phyloP scores from a whole-genome alignment of 2,797 vertebrate genomes.

The Picus viridis region DNA sequence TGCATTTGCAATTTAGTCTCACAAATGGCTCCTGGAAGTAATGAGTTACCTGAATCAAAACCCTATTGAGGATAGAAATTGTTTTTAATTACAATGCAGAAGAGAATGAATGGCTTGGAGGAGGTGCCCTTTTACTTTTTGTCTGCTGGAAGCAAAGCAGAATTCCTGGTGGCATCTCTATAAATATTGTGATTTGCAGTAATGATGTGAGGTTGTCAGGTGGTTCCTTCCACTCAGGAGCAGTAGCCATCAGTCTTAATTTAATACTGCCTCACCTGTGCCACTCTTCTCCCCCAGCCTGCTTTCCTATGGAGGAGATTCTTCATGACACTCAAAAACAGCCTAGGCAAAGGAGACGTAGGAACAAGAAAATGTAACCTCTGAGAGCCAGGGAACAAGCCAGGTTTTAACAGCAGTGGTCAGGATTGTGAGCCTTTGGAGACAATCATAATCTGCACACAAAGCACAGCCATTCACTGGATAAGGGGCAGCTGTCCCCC shows the following conservation, averaged over 20 bases:
- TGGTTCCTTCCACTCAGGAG: not conserved
- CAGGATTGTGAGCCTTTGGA: not conserved
- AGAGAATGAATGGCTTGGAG: conserved; percentile 1
- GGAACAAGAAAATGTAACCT: not conserved
- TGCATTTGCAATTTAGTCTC: conserved; percentile 8
- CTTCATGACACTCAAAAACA: not conserved
- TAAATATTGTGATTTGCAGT: conserved; percentile 32
- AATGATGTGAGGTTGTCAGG: not conserved
- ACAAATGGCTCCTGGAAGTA: conserved; percentile 28
- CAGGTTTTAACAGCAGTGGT: not conserved
- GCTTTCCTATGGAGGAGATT: not conserved
- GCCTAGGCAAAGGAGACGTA: not conserved
- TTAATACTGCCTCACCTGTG: not conserved
- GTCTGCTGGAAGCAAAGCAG: conserved; percentile 25
- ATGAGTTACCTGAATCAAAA: conserved; percentile 59
- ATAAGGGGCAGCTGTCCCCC: not conserved
- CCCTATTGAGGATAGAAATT: conserved; percentile 24
- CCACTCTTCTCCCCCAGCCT: not conserved
- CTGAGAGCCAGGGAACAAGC: not conserved
- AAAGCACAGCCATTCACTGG: not conserved
- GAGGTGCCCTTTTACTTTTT: conserved; percentile 19
- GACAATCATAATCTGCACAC: not conserved
- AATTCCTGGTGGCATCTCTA: conserved; percentile 17
- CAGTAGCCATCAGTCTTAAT: not conserved
- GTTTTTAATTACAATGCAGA: conserved; percentile 42